phyloP scores from a whole-genome alignment of 2,797 vertebrate species.

The Octomys mimax region DNA sequence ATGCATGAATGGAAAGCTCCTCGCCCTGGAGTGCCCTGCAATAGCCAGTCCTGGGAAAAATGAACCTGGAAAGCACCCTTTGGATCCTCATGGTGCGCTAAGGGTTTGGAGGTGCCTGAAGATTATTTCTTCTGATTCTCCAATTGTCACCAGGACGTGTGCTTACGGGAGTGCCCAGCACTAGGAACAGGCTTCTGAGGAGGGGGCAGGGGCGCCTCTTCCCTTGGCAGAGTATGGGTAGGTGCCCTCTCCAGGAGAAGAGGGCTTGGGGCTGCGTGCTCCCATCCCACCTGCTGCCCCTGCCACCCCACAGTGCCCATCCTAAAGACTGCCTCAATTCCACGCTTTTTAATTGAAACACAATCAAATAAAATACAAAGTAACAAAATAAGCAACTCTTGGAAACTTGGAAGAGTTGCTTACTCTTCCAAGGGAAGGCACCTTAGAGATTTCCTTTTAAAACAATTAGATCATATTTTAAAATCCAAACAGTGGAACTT shows the following conservation, averaged over 20 bases:
- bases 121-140: neutral
- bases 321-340: conserved; percentile 6
- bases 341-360: neutral
- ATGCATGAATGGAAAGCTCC: neutral
- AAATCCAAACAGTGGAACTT: neutral
- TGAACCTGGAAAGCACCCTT: neutral
- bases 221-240: neutral
- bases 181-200: neutral
- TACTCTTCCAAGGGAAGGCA: no score
- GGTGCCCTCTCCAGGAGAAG: neutral
- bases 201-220: neutral
- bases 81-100: neutral
- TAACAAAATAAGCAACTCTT: neutral
- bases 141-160: no score
- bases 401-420: neutral
- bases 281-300: neutral
- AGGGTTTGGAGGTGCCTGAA: neutral
- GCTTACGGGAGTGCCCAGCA: no score
- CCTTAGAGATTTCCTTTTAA: neutral
- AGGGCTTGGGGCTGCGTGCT: neutral
- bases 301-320: neutral
- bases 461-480: neutral
- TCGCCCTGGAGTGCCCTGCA: neutral
- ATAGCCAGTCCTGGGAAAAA: neutral
- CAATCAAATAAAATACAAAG: conserved; percentile 21